These are phyloP conservation scores for Pristionchus pacificus DNA, from an alignment of 1,140 invertebrate species.

Conservation along the genomic window DNA sequence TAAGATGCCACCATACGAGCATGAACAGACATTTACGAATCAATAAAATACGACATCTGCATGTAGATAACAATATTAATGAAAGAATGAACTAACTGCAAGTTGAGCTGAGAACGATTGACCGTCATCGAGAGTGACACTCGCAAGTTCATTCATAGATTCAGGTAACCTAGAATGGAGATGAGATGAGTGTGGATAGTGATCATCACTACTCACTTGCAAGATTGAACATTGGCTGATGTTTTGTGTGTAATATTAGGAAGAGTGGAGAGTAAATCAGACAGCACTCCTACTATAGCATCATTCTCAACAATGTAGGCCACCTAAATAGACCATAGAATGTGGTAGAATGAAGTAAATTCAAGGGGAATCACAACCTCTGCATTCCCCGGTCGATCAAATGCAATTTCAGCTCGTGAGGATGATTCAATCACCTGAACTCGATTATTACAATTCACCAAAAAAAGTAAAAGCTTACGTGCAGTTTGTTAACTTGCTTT, in stretches of 20 bases:
- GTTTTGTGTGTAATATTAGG: conserved; percentile 36
- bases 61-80: conserved; percentile 13
- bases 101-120: conserved; percentile 59
- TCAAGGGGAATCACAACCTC: conserved; percentile 5
- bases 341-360: not conserved
- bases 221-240: conserved; percentile 32
- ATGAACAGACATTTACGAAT: too few relatives aligned
- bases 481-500: conserved; percentile 32
- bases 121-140: conserved; percentile 59
- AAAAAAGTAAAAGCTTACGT: conserved; percentile 13
- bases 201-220: conserved; percentile 34
- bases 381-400: conserved; percentile 23
- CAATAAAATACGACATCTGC: too few relatives aligned
- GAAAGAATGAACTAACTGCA: conserved; percentile 58
- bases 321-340: conserved; percentile 13
- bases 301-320: conserved; percentile 40
- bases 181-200: not conserved
- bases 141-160: conserved; percentile 49
- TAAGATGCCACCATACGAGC: too few relatives aligned
- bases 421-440: conserved; percentile 37
- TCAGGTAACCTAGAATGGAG: conserved; percentile 42
- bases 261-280: conserved; percentile 33
- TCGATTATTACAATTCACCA: not conserved
- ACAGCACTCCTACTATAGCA: conserved; percentile 33
- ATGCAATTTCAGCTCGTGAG: conserved; percentile 34